Conservation (phyloP, 2,888 invertebrate genomes). For the Chrysotoxum bicinctum region DNA sequence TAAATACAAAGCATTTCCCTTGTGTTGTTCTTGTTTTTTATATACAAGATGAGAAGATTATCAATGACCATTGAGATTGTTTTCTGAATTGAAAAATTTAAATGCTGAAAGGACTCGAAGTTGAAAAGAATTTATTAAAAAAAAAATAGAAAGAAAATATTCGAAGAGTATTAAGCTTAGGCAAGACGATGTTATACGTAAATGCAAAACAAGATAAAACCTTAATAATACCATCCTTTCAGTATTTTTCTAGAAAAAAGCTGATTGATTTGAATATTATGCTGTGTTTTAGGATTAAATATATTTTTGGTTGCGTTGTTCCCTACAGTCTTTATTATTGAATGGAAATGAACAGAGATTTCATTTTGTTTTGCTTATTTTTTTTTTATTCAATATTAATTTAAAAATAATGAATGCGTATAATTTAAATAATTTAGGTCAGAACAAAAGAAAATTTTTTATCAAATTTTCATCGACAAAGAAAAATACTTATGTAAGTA, state of each 20-base stretch:
- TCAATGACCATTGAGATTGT: conserved; percentile 55
- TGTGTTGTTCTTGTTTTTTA: conserved; percentile 19
- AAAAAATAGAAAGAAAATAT: background rate
- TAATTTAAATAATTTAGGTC: too few species aligned
- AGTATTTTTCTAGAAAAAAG: background rate
- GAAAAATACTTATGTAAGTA: too few species aligned
- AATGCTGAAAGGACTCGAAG: background rate
- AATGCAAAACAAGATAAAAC: background rate
- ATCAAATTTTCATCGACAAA: too few species aligned
- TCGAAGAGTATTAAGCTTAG: background rate
- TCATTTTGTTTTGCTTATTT: background rate
- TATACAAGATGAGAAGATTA: conserved; percentile 37
- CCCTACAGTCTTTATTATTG: background rate
- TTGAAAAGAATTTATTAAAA: background rate
- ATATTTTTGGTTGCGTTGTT: background rate
- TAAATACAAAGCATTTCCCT: conserved; percentile 3
- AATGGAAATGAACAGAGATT: background rate
- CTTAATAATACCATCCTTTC: background rate
- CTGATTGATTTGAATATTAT: background rate
- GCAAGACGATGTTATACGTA: background rate
- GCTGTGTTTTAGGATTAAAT: background rate
- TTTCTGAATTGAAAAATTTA: conserved; percentile 21
- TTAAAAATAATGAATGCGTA: too few species aligned
- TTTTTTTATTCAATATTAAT: too few species aligned
- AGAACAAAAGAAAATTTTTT: too few species aligned